phyloP scores from a whole-genome alignment of 2,797 vertebrate genomes.

The Coranthus polyacanthus region DNA sequence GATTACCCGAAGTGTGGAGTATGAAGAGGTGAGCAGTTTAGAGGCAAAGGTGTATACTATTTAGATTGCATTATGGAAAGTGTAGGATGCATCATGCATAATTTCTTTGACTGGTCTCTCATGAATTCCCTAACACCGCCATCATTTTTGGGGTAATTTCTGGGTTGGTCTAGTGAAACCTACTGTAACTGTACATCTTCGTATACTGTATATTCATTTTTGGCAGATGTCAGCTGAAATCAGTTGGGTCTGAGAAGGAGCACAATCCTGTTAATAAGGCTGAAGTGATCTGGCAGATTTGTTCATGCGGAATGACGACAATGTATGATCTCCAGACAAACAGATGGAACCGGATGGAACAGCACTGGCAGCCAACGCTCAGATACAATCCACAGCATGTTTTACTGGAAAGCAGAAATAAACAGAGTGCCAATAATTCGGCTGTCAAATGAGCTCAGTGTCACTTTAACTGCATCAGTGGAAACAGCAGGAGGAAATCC shows the following conservation, averaged over 20 bases:
- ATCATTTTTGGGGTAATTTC: no score
- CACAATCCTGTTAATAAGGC: not conserved
- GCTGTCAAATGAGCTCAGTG: conserved; percentile 15
- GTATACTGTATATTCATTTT: not conserved
- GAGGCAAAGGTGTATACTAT: no score
- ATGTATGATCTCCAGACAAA: conserved; percentile 11
- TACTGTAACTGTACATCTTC: no score
- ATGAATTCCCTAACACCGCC: no score
- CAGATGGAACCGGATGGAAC: conserved; percentile 1
- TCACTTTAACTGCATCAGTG: conserved; percentile 27
- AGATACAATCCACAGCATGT: not conserved
- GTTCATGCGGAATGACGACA: conserved; percentile 4
- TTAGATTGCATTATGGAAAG: no score
- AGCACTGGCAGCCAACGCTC: conserved; percentile 4
- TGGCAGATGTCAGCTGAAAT: conserved; percentile 8
- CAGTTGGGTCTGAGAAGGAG: not conserved
- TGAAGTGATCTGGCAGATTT: conserved; percentile 14
- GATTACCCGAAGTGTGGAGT: no score
- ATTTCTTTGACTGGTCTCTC: no score
- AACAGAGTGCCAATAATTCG: conserved; percentile 7
- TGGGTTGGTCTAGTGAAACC: no score
- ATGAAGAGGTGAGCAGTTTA: no score
- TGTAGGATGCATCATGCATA: no score
- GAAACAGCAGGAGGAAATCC: conserved; percentile 49
- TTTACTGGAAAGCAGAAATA: conserved; percentile 1